phyloP scores from a whole-genome alignment of 2,888 invertebrate species.

The Epirrhoe tristata region DNA sequence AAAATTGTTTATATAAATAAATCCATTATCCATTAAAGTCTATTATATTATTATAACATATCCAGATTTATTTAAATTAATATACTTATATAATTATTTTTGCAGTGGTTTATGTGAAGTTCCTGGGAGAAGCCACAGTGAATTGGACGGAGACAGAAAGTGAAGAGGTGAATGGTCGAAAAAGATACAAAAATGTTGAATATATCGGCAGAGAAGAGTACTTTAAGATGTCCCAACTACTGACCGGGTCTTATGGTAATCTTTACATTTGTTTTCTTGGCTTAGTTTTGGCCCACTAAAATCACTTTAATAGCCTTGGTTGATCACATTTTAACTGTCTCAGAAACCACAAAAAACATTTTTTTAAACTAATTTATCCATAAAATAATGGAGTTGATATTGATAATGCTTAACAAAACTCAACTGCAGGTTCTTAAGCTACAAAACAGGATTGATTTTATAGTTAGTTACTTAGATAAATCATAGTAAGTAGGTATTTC shows the following conservation, averaged over 20 bases:
- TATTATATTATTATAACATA: no score
- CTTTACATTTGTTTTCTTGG: neutral
- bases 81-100: neutral
- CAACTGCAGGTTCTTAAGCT: no score
- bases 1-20: no score
- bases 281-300: neutral
- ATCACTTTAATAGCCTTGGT: neutral
- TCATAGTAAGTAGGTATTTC: no score
- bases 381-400: no score
- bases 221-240: slow-evolving; percentile 56
- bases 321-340: neutral
- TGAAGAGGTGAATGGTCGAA: slow-evolving; percentile 52
- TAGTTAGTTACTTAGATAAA: neutral
- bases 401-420: no score
- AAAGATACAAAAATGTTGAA: slow-evolving; percentile 46
- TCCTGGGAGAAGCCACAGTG: slow-evolving; percentile 62
- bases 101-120: slow-evolving; percentile 60
- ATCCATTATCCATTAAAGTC: no score
- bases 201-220: slow-evolving; percentile 65
- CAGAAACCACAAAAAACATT: no score
- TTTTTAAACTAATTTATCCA: no score
- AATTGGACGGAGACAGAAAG: slow-evolving; percentile 62
- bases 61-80: no score
- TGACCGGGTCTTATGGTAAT: slow-evolving; percentile 61
- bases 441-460: no score